phyloP scores from a whole-genome alignment of 1,140 invertebrate species.

The Papilio polyxenes region DNA sequence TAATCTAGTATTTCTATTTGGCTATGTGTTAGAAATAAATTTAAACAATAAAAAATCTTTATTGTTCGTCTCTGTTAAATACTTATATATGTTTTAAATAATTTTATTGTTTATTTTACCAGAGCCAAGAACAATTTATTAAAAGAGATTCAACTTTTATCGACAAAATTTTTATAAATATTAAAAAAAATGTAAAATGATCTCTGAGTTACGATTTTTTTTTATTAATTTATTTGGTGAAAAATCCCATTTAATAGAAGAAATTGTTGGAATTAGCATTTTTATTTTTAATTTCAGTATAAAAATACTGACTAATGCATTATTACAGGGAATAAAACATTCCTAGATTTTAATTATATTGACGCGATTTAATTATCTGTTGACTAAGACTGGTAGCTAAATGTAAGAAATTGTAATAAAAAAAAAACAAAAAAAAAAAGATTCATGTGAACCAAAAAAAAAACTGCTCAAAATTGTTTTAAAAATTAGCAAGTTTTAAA shows the following conservation, averaged over 20 bases:
- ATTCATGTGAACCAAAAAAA: neutral
- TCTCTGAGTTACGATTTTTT: too few species aligned
- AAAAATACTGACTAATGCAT: neutral
- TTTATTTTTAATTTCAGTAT: neutral
- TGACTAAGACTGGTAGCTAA: neutral
- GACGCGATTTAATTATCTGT: neutral
- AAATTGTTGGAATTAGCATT: too few species aligned
- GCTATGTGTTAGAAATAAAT: slow-evolving; percentile 15
- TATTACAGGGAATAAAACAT: slow-evolving; percentile 9
- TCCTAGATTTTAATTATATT: neutral
- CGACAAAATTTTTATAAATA: too few species aligned
- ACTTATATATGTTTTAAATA: neutral
- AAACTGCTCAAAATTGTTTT: neutral
- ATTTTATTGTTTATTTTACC: neutral
- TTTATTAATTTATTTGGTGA: too few species aligned
- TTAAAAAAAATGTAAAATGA: too few species aligned
- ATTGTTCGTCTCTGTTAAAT: neutral
- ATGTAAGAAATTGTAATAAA: neutral
- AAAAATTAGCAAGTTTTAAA: neutral
- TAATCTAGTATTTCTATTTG: neutral
- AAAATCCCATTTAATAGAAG: too few species aligned
- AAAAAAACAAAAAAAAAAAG: neutral
- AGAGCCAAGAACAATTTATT: too few species aligned
- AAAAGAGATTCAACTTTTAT: too few species aligned
- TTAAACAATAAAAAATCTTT: neutral